Conservation (phyloP, 92 coral and sea anemone species). For the Umimayanthus chanpuru region DNA sequence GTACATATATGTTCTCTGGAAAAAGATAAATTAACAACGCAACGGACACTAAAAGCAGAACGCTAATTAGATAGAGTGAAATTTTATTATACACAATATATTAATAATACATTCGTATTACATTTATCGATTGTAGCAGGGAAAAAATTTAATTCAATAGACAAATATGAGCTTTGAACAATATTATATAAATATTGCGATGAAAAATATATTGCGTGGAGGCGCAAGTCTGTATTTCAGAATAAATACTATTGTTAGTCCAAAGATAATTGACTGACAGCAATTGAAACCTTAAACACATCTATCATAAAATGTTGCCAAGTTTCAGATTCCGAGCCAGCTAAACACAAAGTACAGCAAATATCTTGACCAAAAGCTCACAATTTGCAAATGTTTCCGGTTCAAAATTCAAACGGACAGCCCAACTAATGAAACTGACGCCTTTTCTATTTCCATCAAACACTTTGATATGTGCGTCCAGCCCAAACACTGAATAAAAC, state of each 20-base stretch:
- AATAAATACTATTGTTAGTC: neutral
- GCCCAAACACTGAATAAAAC: neutral
- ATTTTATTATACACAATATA: neutral
- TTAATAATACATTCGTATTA: no score
- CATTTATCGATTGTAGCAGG: no score
- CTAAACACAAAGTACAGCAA: neutral
- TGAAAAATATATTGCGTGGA: no score
- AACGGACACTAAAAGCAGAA: neutral
- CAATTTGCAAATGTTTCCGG: neutral
- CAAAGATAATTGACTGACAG: neutral
- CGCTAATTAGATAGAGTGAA: neutral
- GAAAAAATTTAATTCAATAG: neutral
- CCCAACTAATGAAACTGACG: neutral
- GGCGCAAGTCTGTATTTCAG: neutral
- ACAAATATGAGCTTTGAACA: no score
- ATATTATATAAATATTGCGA: neutral
- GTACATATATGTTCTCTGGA: neutral
- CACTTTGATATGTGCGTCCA: neutral
- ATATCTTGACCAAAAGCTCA: neutral
- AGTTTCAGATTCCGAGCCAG: neutral
- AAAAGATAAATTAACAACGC: neutral
- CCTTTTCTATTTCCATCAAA: neutral
- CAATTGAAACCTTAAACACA: neutral
- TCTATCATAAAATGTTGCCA: neutral
- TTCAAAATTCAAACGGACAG: neutral